Base-by-base conservation (phyloP, 2,797 vertebrate genomes). In the Melopsittacus undulatus region DNA sequence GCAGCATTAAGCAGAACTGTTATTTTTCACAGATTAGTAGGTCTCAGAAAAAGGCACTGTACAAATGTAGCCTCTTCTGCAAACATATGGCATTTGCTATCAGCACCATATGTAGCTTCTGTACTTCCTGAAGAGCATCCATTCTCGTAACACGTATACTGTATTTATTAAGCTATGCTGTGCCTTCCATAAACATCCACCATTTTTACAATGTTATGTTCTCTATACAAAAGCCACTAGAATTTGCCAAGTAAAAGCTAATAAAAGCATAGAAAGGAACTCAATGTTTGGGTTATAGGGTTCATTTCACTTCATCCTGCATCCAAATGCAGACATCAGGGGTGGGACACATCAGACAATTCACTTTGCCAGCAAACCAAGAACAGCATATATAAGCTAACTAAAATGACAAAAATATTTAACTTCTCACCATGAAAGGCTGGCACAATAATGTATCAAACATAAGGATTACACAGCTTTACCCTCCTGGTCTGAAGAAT, bases 81-180 rank as follows among this genome's bases (percentile, higher is more conserved):
- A 96, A 96, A 88, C 95, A 96, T 96, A 96, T 94, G 95, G 94
- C 92, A 88, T 62, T 92, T 94, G 70, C 91, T 96, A 75, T 94
- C 92, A 96, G 95, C 92, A 94, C 95, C 94, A 96, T 94, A 97
- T 97, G 95, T 64, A 96, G 94, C 74, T 96, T 74, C 92, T 84
- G 87, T 90, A 94, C 69, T 91, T 78, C 78, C 62, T 0, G 76
- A 89, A 96, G 82, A 94, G 89, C 95, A 95, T 96, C 87, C 94
- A 94, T 92, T 96, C 94, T 89, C 15, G 0, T 90, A 94, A 92
- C 84, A 66, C 56, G 57, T 69, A 94, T 72, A 68, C 66, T 24
- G 38, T 91, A 89, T 97, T 97, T 97, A 96, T 94, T 85, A 96
- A 92, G 78, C 92, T 96, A 72, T 22, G 48, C 61, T 78, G 38